Conservation (phyloP, 2,797 vertebrate genomes). For the Okamejei kenojei region DNA sequence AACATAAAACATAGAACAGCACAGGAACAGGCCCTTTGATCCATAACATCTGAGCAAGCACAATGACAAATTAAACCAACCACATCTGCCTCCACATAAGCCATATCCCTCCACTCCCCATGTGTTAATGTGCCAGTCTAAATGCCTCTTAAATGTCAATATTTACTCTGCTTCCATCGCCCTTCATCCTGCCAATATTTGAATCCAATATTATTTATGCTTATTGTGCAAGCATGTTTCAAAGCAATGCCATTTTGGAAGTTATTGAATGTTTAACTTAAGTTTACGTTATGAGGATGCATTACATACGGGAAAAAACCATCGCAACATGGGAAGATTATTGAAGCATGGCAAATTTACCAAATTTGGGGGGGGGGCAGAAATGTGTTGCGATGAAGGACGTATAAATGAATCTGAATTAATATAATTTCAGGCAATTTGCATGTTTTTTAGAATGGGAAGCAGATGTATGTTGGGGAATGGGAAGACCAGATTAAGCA, state of each 20-base stretch:
- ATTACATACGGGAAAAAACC: not conserved
- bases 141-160: too few species aligned
- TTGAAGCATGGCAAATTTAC: not conserved
- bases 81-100: too few species aligned
- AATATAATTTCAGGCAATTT: not conserved
- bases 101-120: too few species aligned
- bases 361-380: not conserved
- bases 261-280: not conserved
- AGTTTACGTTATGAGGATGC: not conserved
- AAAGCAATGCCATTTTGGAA: not conserved
- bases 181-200: too few species aligned
- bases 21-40: too few species aligned
- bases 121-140: too few species aligned
- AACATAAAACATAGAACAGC: too few species aligned
- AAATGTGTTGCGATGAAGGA: not conserved
- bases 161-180: too few species aligned
- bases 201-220: not conserved
- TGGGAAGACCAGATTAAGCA: not conserved
- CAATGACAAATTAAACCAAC: too few species aligned
- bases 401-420: not conserved
- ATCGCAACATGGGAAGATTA: not conserved
- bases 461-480: not conserved
- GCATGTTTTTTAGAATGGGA: not conserved
- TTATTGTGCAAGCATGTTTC: not conserved
- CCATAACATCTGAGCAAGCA: too few species aligned